These are phyloP conservation scores for Aleiodes leptofemur DNA, from an alignment of 2,888 invertebrate genomes.

Conservation along the genomic window DNA sequence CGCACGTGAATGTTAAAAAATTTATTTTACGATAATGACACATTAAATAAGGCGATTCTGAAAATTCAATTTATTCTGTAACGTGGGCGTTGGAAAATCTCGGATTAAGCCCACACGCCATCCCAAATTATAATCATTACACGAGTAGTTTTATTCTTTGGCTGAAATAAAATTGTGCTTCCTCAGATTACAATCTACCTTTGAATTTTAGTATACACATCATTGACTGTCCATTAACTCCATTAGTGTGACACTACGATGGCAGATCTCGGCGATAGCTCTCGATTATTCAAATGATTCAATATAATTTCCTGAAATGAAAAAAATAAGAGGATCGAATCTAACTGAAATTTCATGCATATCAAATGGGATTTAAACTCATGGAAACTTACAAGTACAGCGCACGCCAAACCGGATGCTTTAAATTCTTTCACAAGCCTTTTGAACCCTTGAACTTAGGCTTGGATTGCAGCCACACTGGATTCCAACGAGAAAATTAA, in stretches of 20 bases:
- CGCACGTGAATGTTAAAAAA: too few species aligned
- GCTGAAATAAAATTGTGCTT: neutral
- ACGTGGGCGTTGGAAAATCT: slow-evolving; percentile 13
- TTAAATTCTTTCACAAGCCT: slow-evolving; percentile 15
- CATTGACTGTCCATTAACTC: too few species aligned
- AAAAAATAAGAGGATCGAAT: too few species aligned
- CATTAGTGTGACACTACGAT: too few species aligned
- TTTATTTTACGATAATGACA: too few species aligned
- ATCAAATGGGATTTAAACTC: slow-evolving; percentile 11
- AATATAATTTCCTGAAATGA: too few species aligned
- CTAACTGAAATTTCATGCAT: too few species aligned
- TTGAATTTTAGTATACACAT: slow-evolving; percentile 9
- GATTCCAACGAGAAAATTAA: slow-evolving; percentile 26
- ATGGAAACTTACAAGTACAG: neutral
- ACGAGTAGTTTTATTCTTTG: slow-evolving; percentile 13
- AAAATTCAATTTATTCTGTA: neutral
- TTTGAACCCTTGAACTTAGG: slow-evolving; percentile 15
- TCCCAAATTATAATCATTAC: slow-evolving; percentile 32
- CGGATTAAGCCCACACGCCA: slow-evolving; percentile 24
- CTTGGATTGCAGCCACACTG: slow-evolving; percentile 7
- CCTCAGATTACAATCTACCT: slow-evolving; percentile 10
- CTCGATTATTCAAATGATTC: too few species aligned
- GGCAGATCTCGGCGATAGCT: too few species aligned
- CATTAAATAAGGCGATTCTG: too few species aligned
- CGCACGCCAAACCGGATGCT: slow-evolving; percentile 28